Conservation (phyloP, 1,140 invertebrate species). For the Leptinotarsa lineolata region DNA sequence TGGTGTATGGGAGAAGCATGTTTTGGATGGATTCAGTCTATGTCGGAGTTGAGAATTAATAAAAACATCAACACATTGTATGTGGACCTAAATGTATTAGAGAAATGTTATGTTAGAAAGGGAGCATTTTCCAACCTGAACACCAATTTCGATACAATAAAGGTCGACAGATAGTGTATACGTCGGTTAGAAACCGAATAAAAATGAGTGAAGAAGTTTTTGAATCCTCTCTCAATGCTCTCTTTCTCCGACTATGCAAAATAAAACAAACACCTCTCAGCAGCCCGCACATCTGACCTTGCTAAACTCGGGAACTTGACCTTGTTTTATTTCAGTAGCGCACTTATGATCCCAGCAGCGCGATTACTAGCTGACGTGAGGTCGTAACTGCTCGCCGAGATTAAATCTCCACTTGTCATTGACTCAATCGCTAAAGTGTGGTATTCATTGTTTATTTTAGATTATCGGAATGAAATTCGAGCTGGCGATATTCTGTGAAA, state of each 20-base stretch:
- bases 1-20: no score
- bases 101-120: no score
- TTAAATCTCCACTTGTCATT: background rate
- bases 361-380: background rate
- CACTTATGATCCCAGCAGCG: background rate
- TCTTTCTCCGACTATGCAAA: slow-evolving; percentile 5
- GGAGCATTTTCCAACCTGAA: background rate
- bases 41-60: no score
- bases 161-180: background rate
- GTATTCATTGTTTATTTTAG: background rate
- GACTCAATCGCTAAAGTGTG: background rate
- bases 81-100: no score
- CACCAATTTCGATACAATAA: no score
- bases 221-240: background rate
- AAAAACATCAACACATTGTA: no score
- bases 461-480: no score
- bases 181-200: background rate
- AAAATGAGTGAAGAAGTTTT: background rate
- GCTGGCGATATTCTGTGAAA: no score
- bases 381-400: background rate
- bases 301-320: slow-evolving; percentile 20
- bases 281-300: slow-evolving; percentile 13
- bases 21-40: no score
- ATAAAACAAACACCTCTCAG: background rate
- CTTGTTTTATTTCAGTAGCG: slow-evolving; percentile 24